Conservation (phyloP, 2,888 invertebrate species). For the Thereva unica region DNA sequence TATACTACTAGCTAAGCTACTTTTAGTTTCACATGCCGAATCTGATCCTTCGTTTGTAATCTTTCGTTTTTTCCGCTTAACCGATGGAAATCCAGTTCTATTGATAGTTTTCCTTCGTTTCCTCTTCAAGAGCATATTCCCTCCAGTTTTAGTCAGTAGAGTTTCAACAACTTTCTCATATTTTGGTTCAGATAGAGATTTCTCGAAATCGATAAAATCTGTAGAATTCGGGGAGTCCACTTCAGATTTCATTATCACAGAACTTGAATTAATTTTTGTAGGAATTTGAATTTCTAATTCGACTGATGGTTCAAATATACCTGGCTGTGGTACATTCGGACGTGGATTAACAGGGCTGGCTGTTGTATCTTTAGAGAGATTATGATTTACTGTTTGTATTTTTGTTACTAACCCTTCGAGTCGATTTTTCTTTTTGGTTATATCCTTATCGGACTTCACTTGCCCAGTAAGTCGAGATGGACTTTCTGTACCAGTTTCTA, state of each 20-base stretch:
- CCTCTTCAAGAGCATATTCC: slow-evolving; percentile 58
- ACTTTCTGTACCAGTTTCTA: slow-evolving; percentile 35
- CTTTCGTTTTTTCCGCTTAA: slow-evolving; percentile 80
- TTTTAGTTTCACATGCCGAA: neutral
- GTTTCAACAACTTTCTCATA: slow-evolving; percentile 52
- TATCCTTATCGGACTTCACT: slow-evolving; percentile 45
- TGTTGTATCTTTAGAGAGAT: slow-evolving; percentile 25
- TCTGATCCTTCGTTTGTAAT: slow-evolving; percentile 41
- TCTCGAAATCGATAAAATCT: slow-evolving; percentile 47
- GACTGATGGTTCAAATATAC: slow-evolving; percentile 71
- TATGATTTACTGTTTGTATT: slow-evolving; percentile 58
- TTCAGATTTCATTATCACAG: slow-evolving; percentile 60
- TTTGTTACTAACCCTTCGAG: slow-evolving; percentile 67
- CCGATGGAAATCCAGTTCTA: slow-evolving; percentile 84
- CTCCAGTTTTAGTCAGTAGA: slow-evolving; percentile 54
- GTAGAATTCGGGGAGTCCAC: slow-evolving; percentile 57
- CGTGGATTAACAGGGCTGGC: slow-evolving; percentile 43
- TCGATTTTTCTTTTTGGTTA: slow-evolving; percentile 67
- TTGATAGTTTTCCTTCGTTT: slow-evolving; percentile 79
- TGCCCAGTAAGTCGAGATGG: slow-evolving; percentile 51
- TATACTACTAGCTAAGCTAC: neutral
- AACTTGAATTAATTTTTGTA: slow-evolving; percentile 60
- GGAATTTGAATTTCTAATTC: slow-evolving; percentile 71
- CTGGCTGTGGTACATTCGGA: slow-evolving; percentile 62
- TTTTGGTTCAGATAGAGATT: slow-evolving; percentile 42